Conservation (phyloP, 2,888 invertebrate genomes). For the Tenthredo livida region DNA sequence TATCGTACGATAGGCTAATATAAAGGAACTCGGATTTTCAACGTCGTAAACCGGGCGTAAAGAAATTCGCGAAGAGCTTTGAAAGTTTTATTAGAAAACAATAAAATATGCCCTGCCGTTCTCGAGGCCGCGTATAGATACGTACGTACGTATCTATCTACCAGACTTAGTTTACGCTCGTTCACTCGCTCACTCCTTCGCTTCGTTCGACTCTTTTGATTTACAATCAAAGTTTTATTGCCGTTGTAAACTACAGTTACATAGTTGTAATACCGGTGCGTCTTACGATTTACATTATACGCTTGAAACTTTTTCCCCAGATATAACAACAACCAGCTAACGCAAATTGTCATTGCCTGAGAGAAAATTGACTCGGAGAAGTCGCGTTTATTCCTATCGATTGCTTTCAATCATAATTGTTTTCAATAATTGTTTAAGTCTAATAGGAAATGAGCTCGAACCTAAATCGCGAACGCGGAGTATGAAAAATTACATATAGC, state of each 20-base stretch:
- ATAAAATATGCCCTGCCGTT: conserved; percentile 70
- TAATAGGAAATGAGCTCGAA: background rate
- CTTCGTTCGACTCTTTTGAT: conserved; percentile 66
- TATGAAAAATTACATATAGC: background rate
- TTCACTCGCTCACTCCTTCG: background rate
- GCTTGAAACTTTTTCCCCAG: background rate
- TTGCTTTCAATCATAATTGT: background rate
- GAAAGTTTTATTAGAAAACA: conserved; percentile 76
- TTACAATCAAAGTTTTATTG: conserved; percentile 74
- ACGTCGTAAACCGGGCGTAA: conserved; percentile 39
- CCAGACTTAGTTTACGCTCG: background rate
- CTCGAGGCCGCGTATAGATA: background rate
- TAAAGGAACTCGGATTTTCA: conserved; percentile 31
- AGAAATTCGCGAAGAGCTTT: conserved; percentile 46
- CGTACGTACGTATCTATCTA: conserved; percentile 16
- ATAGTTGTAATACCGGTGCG: conserved; percentile 20
- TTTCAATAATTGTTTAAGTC: background rate
- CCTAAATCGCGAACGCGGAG: background rate
- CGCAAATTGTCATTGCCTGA: background rate
- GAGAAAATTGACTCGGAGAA: conserved; percentile 2
- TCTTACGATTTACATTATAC: conserved; percentile 23
- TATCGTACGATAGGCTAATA: conserved; percentile 32
- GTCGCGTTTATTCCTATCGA: background rate
- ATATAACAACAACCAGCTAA: conserved; percentile 24
- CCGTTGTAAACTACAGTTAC: conserved; percentile 37